These are phyloP conservation scores for Electrophaes corylata DNA, from an alignment of 2,888 invertebrate genomes.

Conservation along the genomic window DNA sequence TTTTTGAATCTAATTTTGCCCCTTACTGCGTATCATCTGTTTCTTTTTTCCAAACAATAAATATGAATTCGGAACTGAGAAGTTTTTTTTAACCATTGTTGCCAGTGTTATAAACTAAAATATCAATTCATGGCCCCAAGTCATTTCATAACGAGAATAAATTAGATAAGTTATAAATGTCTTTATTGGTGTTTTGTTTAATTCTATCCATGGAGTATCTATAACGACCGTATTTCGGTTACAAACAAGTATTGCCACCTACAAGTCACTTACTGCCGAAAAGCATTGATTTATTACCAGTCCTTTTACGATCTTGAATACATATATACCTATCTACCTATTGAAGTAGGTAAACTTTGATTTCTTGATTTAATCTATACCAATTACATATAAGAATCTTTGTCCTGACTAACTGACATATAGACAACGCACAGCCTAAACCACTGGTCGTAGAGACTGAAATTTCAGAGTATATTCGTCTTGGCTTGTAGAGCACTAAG, in stretches of 20 bases:
- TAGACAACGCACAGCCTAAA: too few relatives aligned
- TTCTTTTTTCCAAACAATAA: too few relatives aligned
- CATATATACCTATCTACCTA: background rate
- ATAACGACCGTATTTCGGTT: conserved; percentile 9
- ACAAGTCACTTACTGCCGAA: conserved; percentile 23
- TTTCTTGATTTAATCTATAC: conserved; percentile 1
- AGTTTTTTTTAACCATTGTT: background rate
- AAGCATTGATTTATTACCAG: conserved; percentile 24
- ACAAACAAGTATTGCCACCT: conserved; percentile 25
- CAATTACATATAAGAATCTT: too few relatives aligned
- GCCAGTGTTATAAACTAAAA: conserved; percentile 7
- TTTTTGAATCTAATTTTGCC: too few relatives aligned
- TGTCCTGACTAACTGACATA: too few relatives aligned
- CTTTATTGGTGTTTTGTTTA: conserved; percentile 21
- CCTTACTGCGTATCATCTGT: too few relatives aligned
- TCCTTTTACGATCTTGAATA: conserved; percentile 20
- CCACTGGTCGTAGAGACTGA: too few relatives aligned
- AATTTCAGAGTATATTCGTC: too few relatives aligned
- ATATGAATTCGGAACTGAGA: background rate
- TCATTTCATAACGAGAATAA: too few relatives aligned
- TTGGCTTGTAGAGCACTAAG: too few relatives aligned
- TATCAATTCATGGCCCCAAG: background rate
- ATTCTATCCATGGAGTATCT: background rate
- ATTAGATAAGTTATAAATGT: conserved; percentile 20
- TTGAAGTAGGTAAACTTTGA: conserved; percentile 3